Evolutionary conservation across 1,140 invertebrate species (phyloP).

Genomic region (Halotydeus destructor): DNA sequence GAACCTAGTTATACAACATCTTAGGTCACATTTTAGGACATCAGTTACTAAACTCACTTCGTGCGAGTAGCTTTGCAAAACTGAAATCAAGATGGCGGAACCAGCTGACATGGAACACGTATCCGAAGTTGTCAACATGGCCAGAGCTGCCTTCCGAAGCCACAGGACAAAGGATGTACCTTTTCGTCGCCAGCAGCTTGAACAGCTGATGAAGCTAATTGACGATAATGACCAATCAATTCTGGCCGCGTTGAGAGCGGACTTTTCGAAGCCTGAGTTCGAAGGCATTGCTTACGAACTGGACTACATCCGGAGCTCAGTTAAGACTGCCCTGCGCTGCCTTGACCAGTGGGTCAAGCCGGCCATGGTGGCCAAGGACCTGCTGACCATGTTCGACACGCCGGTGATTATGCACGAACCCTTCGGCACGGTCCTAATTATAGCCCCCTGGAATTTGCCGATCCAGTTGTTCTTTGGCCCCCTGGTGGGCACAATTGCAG

Average conservation of each 20-base stretch:
- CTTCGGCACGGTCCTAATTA: conserved; percentile 30
- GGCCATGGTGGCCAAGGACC: conserved; percentile 22
- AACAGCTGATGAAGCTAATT: conserved; percentile 45
- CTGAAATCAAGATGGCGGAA: no score
- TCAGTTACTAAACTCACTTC: no score
- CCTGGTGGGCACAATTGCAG: conserved; percentile 31
- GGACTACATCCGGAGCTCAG: conserved; percentile 22
- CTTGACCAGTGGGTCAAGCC: conserved; percentile 26
- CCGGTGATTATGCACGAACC: conserved; percentile 31
- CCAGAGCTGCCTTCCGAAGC: conserved; percentile 19
- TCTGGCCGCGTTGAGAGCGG: conserved; percentile 45
- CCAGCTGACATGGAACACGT: no score
- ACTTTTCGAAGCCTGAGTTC: conserved; percentile 41
- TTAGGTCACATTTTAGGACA: no score
- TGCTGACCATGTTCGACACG: conserved; percentile 30
- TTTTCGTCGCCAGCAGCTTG: conserved; percentile 52
- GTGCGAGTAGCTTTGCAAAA: no score
- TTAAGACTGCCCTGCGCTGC: conserved; percentile 22
- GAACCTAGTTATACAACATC: no score
- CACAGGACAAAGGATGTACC: conserved; percentile 22
- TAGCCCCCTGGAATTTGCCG: conserved; percentile 39
- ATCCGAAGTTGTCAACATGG: no score
- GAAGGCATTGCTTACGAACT: conserved; percentile 26
- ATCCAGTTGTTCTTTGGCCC: conserved; percentile 29
- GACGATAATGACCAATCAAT: conserved; percentile 53